phyloP scores from a whole-genome alignment of 2,113 vertebrate genomes.

The Rhinopomastus cyanomelas region DNA sequence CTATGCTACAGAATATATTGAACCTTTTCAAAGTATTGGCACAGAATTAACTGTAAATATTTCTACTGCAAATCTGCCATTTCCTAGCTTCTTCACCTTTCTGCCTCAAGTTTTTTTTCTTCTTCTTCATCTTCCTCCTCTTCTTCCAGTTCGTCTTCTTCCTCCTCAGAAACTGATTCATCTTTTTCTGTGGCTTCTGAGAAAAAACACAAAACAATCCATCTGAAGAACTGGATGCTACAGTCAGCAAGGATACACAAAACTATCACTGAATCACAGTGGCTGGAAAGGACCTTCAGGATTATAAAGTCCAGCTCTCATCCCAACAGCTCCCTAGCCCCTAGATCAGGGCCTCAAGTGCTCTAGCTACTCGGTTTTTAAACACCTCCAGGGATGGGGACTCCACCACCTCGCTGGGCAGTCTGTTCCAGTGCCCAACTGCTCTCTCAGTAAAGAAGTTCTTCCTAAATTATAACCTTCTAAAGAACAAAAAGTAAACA shows the following conservation, averaged over 20 bases:
- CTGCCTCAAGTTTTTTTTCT: conserved; percentile 76
- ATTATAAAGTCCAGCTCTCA: too few species aligned
- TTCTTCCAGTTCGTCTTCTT: conserved; percentile 69
- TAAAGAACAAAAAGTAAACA: fast-evolving
- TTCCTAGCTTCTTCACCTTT: conserved; percentile 77
- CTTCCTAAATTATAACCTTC: not conserved
- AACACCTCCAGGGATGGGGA: too few species aligned
- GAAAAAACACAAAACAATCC: not conserved
- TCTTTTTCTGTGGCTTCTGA: conserved; percentile 70
- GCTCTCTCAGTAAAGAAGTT: too few species aligned
- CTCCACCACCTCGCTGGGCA: too few species aligned
- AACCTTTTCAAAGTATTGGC: not conserved
- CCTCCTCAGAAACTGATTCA: conserved; percentile 65
- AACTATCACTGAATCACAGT: not conserved
- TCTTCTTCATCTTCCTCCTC: conserved; percentile 74
- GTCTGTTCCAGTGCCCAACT: too few species aligned
- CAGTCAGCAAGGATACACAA: not conserved
- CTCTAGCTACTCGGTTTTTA: too few species aligned
- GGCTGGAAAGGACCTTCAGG: too few species aligned
- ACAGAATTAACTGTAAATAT: not conserved
- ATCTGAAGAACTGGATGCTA: not conserved
- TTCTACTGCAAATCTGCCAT: not conserved
- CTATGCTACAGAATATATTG: not conserved
- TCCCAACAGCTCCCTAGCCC: too few species aligned
- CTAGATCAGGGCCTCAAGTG: too few species aligned